Percentiles rank a stretch among this genome's conserved stretches.
Evolutionary conservation across 1,140 invertebrate species (phyloP).

Genomic region (Bursaphelenchus mucronatus): DNA sequence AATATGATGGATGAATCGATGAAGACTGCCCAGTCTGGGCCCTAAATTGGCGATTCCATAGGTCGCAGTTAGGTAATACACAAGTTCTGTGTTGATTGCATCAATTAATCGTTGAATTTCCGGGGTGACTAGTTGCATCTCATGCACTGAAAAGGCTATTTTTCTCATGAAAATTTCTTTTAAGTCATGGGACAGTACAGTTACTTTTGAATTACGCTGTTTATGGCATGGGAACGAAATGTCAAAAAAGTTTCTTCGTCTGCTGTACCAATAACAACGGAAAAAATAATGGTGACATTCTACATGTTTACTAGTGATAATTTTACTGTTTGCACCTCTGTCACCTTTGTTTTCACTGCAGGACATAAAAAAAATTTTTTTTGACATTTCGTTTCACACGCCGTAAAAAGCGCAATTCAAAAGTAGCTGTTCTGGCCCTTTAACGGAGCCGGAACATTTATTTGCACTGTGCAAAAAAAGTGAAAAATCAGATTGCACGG

Average conservation of each 20-base stretch:
- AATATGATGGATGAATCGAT: slow-evolving; percentile 11
- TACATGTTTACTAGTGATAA: too few relatives aligned
- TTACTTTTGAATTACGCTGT: too few relatives aligned
- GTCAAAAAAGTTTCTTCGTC: too few relatives aligned
- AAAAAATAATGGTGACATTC: too few relatives aligned
- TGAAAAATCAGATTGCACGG: neutral
- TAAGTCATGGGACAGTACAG: neutral
- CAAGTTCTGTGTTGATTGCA: slow-evolving; percentile 11
- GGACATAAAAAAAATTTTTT: too few relatives aligned
- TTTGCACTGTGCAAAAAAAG: neutral
- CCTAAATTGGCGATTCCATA: slow-evolving; percentile 4
- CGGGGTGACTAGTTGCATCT: slow-evolving; percentile 1
- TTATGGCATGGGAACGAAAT: too few relatives aligned
- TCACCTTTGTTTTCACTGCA: too few relatives aligned
- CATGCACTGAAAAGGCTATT: neutral
- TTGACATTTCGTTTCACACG: too few relatives aligned
- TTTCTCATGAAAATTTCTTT: neutral
- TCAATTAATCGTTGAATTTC: slow-evolving; percentile 6
- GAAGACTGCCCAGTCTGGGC: neutral
- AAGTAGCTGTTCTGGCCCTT: slow-evolving; percentile 1
- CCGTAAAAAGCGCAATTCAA: too few relatives aligned
- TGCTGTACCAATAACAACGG: too few relatives aligned
- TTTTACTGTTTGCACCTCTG: too few relatives aligned
- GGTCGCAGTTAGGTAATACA: neutral
- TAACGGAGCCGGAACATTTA: neutral